Conservation (phyloP, 2,797 vertebrate genomes). For the Hoplostethus atlanticus region DNA sequence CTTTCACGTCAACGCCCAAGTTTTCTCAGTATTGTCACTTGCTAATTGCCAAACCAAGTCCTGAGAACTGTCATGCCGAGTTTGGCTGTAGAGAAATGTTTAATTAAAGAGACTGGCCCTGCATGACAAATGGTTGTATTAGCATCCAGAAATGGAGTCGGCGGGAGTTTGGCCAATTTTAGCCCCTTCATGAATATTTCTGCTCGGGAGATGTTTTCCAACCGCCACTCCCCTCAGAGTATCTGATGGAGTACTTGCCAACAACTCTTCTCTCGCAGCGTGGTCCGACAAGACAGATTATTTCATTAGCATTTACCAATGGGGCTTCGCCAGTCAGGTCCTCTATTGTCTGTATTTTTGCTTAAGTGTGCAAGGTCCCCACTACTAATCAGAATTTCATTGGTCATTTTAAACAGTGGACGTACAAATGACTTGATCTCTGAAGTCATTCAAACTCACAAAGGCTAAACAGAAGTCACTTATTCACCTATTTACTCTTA, state of each 20-base stretch:
- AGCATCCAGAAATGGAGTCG: slow-evolving; percentile 54
- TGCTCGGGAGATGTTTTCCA: slow-evolving; percentile 39
- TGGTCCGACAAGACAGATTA: slow-evolving; percentile 71
- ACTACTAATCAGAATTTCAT: slow-evolving; percentile 28
- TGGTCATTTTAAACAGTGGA: not conserved
- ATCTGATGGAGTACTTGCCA: slow-evolving; percentile 64
- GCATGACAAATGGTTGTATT: slow-evolving; percentile 58
- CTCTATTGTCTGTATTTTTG: slow-evolving; percentile 33
- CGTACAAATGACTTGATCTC: not conserved
- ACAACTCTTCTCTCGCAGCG: slow-evolving; percentile 58
- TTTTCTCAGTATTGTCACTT: not conserved
- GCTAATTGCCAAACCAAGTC: not conserved
- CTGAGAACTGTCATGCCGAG: not conserved
- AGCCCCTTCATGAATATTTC: slow-evolving; percentile 70
- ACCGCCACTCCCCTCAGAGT: slow-evolving; percentile 69
- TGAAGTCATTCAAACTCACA: not conserved
- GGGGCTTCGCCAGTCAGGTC: slow-evolving; percentile 51
- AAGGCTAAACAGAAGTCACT: not conserved
- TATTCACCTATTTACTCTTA: not conserved
- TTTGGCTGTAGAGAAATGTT: slow-evolving; percentile 37
- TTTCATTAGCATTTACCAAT: slow-evolving; percentile 76
- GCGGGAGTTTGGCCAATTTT: slow-evolving; percentile 70
- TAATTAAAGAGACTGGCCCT: slow-evolving; percentile 24
- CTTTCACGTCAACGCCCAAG: not conserved
- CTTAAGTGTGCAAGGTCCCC: slow-evolving; percentile 37